These are phyloP conservation scores for Tachystola acroxantha DNA, from an alignment of 2,888 invertebrate genomes.

Conservation along the genomic window DNA sequence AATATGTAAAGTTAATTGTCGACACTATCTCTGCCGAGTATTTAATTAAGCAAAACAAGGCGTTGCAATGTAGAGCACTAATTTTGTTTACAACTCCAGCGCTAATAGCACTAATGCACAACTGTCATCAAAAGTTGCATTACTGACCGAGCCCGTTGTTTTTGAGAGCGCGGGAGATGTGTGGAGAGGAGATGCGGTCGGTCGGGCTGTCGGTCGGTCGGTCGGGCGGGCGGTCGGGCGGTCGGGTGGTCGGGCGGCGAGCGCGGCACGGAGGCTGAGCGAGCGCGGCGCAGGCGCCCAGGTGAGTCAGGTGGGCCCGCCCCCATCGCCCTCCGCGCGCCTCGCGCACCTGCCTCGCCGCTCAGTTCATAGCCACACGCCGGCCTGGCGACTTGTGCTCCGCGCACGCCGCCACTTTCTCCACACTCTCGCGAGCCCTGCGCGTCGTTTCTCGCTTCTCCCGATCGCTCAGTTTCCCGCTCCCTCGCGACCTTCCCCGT, in stretches of 20 bases:
- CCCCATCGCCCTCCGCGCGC: conserved; percentile 63
- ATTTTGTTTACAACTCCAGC: conserved; percentile 1
- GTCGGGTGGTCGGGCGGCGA: conserved; percentile 25
- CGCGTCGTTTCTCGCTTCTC: conserved; percentile 70
- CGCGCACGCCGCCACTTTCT: conserved; percentile 73
- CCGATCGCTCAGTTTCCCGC: conserved; percentile 66
- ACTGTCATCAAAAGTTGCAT: conserved; percentile 24
- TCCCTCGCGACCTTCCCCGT: conserved; percentile 52
- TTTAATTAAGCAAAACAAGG: background rate
- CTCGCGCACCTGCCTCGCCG: conserved; percentile 63
- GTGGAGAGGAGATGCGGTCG: conserved; percentile 15
- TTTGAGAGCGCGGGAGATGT: conserved; percentile 2
- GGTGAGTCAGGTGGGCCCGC: conserved; percentile 76
- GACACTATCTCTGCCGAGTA: no score
- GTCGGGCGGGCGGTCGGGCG: conserved; percentile 26
- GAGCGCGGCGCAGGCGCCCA: conserved; percentile 72
- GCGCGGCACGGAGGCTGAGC: conserved; percentile 56
- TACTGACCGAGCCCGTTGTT: conserved; percentile 17
- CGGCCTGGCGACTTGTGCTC: conserved; percentile 70
- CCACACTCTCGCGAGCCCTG: conserved; percentile 73
- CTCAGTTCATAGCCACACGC: conserved; percentile 48
- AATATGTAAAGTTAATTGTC: no score
- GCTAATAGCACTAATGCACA: conserved; percentile 19
- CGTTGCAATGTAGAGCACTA: background rate
- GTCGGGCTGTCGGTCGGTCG: conserved; percentile 23